Percentiles rank a stretch among this genome's conserved stretches.
phyloP scores from a whole-genome alignment of 2,888 invertebrate species.

The Drymonia ruficornis region DNA sequence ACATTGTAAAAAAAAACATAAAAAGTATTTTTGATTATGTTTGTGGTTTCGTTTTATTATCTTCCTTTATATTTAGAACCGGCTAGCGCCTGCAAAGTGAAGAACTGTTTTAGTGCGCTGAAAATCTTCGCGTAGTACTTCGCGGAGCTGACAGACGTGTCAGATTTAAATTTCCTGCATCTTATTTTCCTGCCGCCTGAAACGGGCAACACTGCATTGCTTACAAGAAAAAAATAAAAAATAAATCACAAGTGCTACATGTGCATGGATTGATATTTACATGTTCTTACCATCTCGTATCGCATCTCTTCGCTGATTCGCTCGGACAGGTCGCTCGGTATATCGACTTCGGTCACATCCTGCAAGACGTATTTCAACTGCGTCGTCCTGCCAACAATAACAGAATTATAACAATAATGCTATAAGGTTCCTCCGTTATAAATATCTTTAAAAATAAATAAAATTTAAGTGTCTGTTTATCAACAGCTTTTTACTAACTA shows the following conservation, averaged over 20 bases:
- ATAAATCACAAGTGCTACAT: constrained; percentile 34
- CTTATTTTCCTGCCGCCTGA: constrained; percentile 82
- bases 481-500: no score
- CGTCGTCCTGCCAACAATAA: constrained; percentile 87
- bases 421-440: background rate
- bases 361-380: constrained; percentile 93
- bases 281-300: constrained; percentile 92
- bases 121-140: constrained; percentile 80
- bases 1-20: constrained; percentile 25
- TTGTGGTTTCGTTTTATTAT: constrained; percentile 43
- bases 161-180: constrained; percentile 78
- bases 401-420: background rate
- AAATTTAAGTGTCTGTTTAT: background rate
- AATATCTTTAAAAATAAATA: no score
- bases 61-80: constrained; percentile 80
- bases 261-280: constrained; percentile 72
- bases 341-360: constrained; percentile 95
- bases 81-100: constrained; percentile 79
- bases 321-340: constrained; percentile 94
- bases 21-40: constrained; percentile 24
- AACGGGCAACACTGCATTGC: constrained; percentile 58
- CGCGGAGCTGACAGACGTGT: constrained; percentile 72
- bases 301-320: constrained; percentile 96
- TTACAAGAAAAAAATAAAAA: constrained; percentile 56
- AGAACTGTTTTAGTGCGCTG: constrained; percentile 81